Conservation (phyloP, 2,888 invertebrate species). For the Pristionchus mayeri region DNA sequence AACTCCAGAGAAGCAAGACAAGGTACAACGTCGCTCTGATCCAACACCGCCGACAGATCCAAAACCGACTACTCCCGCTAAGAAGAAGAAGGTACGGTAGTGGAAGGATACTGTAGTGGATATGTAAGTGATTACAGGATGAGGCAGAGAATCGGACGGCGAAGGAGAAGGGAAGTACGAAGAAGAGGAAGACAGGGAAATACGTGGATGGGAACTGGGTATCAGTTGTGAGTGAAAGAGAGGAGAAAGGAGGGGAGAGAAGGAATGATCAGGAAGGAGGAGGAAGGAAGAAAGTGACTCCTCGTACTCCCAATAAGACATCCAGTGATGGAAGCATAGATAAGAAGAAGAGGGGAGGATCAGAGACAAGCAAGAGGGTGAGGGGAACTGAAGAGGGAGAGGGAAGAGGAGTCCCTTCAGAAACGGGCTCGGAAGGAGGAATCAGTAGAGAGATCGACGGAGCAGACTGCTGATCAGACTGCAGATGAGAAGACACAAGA, state of each 20-base stretch:
- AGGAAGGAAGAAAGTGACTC: not conserved
- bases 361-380: not conserved
- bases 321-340: not conserved
- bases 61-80: not conserved
- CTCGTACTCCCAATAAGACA: not conserved
- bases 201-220: not conserved
- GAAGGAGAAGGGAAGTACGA: not conserved
- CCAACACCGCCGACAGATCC: not conserved
- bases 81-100: not conserved
- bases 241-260: not conserved
- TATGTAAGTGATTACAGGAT: not conserved
- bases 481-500: slow-evolving; percentile 30
- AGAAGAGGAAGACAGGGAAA: not conserved
- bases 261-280: not conserved
- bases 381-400: not conserved
- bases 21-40: not conserved
- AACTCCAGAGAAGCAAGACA: not conserved
- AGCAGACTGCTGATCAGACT: not conserved
- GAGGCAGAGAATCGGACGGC: not conserved
- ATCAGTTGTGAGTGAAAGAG: not conserved
- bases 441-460: not conserved
- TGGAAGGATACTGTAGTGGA: not conserved
- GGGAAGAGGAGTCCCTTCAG: not conserved
- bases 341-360: slow-evolving; percentile 1
- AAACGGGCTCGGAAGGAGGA: not conserved